Conservation (phyloP, 2,888 invertebrate genomes). For the Rhamnusium bicolor region DNA sequence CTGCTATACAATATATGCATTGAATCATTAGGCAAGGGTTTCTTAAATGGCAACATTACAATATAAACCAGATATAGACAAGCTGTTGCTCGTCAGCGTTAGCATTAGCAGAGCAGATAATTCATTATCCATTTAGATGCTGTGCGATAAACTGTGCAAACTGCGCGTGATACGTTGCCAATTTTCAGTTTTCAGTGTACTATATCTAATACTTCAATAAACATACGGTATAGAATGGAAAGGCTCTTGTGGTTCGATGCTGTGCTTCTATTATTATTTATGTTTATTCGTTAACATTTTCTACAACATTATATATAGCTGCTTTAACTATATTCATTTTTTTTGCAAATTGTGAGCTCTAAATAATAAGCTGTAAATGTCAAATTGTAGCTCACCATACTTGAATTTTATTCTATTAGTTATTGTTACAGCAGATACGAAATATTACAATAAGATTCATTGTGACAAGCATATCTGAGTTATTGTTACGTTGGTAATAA, state of each 20-base stretch:
- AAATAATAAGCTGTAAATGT: constrained; percentile 15
- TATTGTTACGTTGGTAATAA: constrained; percentile 27
- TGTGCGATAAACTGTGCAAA: too few species aligned
- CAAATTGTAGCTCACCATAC: constrained; percentile 14
- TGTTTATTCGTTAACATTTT: background rate
- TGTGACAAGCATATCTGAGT: constrained; percentile 18
- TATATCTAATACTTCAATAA: too few species aligned
- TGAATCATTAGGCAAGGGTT: too few species aligned
- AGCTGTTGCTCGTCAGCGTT: too few species aligned
- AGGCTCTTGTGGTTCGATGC: background rate
- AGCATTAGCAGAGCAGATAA: too few species aligned
- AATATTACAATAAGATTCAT: constrained; percentile 14
- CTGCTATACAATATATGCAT: too few species aligned
- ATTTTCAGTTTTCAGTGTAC: too few species aligned
- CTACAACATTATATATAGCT: background rate
- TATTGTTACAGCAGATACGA: constrained; percentile 18
- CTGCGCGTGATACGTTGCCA: too few species aligned
- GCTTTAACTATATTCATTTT: background rate
- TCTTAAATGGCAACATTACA: too few species aligned
- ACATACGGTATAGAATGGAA: background rate
- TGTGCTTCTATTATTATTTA: background rate
- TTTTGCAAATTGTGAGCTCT: background rate
- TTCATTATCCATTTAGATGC: too few species aligned
- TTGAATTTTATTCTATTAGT: background rate
- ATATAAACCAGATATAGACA: too few species aligned